phyloP scores from a whole-genome alignment of 2,888 invertebrate genomes.

The Apamea sordens region DNA sequence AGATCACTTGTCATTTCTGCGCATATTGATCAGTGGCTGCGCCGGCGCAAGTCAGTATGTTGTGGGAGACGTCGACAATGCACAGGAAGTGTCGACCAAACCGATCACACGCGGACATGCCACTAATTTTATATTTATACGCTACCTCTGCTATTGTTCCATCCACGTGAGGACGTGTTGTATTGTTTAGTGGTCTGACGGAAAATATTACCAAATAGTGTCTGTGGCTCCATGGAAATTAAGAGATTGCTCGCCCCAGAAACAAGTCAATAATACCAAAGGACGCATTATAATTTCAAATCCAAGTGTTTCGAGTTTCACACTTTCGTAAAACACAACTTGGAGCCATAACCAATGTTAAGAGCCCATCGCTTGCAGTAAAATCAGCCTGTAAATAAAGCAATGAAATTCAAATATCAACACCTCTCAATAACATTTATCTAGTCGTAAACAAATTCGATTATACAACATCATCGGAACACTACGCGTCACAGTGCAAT shows the following conservation, averaged over 20 bases:
- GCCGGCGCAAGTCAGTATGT: conserved; percentile 79
- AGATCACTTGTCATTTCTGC: conserved; percentile 58
- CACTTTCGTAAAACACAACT: conserved; percentile 56
- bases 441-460: conserved; percentile 68
- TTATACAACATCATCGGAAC: conserved; percentile 68
- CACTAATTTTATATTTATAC: conserved; percentile 82
- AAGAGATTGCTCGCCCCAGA: conserved; percentile 1
- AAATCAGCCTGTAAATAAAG: conserved; percentile 51
- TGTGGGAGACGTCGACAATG: conserved; percentile 85
- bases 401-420: conserved; percentile 69
- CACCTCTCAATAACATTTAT: conserved; percentile 66
- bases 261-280: conserved; percentile 33
- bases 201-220: conserved; percentile 15
- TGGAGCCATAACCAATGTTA: conserved; percentile 35
- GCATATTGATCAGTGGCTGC: conserved; percentile 70
- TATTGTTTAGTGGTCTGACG: conserved; percentile 41
- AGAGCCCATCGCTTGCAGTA: conserved; percentile 50
- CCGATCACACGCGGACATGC: conserved; percentile 83
- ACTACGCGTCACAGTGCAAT: conserved; percentile 62
- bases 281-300: conserved; percentile 43
- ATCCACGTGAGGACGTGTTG: conserved; percentile 48
- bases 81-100: conserved; percentile 88
- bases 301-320: conserved; percentile 45
- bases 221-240: conserved; percentile 6
- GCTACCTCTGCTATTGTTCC: conserved; percentile 78